Base-by-base conservation (phyloP, 1,140 invertebrate genomes). In the Prorops nasuta region DNA sequence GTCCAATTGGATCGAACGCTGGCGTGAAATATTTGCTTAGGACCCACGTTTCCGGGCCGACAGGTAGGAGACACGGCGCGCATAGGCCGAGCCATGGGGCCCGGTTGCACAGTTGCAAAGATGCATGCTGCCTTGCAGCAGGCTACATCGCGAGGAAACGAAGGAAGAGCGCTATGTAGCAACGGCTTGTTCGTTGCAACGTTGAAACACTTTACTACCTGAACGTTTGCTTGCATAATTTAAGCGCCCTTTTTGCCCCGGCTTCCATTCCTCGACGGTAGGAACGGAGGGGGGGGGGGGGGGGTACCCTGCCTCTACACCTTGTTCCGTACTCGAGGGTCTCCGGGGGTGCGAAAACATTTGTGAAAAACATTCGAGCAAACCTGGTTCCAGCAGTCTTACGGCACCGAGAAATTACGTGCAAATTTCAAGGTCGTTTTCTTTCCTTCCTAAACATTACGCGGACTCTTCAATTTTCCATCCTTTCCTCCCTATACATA, bases 21-120 rank as follows among this genome's bases (percentile, higher is more conserved):
- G 48, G 51, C 34, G 51, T 49, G 58, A 61, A 67, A 66, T 69
- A 69, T 69, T 69, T 67, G 59, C 48, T 67, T 63, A 67, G 60
- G 58, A 58, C 53, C 44, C 47, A 48, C 52, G 49, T 46, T 20
- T 46, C 35, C 32, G 37, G 45, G 40, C 22, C 24, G 50, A 43
- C 49, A 57, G 54, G 43, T 46, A 44, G 43, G 32, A 28, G 24
- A 10, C 4, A 28, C n/a, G n/a, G n/a, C n/a, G n/a, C n/a, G n/a
- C n/a, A n/a, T n/a, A n/a, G 35, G 24, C 8, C 20, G 18, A 32
- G 17, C 10, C 42, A 17, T 22, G 24, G 16, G 9, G 32, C 18
- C n/a, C n/a, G n/a, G n/a, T n/a, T n/a, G n/a, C n/a, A 15, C 12
- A 17, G n/a, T 8, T 8, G 14, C 16, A 16, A 12, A 21, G 16